These are phyloP conservation scores for Macroglossus sobrinus DNA, from an alignment of 2,113 vertebrate species.

Conservation along the genomic window DNA sequence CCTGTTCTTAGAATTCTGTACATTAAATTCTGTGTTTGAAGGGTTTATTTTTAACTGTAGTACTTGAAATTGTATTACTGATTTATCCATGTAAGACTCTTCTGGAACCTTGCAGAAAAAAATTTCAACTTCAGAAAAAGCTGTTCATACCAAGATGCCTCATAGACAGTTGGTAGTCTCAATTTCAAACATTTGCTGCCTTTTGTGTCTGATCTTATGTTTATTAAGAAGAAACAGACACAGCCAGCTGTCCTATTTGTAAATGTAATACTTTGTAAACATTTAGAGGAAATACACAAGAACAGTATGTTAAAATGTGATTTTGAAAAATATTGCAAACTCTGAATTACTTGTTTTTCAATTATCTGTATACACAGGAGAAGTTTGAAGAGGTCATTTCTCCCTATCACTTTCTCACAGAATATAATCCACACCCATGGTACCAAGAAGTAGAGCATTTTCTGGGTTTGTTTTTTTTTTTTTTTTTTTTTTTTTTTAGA, in stretches of 20 bases:
- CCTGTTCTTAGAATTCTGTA: not conserved
- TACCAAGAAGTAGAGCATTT: not conserved
- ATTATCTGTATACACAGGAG: not conserved
- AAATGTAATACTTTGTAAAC: not conserved
- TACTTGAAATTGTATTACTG: not conserved
- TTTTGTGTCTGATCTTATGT: not conserved
- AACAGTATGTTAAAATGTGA: not conserved
- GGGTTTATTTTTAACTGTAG: not conserved
- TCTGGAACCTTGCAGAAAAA: not conserved
- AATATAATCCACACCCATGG: not conserved
- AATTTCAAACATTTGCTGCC: conserved; percentile 42
- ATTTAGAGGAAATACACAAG: not conserved
- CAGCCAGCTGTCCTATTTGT: conserved; percentile 30
- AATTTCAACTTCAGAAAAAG: not conserved
- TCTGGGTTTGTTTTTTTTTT: not conserved
- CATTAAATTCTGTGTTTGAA: not conserved
- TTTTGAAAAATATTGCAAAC: not conserved
- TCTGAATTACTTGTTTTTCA: not conserved
- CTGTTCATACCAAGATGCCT: not conserved
- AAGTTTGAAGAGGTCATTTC: not conserved
- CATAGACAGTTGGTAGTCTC: conserved; percentile 7
- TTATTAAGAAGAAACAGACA: not conserved
- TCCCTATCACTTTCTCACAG: not conserved
- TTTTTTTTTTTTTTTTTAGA: not conserved
- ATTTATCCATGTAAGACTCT: not conserved